These are phyloP conservation scores for Aptenodytes patagonicus DNA, from an alignment of 2,113 vertebrate species.

Conservation along the genomic window DNA sequence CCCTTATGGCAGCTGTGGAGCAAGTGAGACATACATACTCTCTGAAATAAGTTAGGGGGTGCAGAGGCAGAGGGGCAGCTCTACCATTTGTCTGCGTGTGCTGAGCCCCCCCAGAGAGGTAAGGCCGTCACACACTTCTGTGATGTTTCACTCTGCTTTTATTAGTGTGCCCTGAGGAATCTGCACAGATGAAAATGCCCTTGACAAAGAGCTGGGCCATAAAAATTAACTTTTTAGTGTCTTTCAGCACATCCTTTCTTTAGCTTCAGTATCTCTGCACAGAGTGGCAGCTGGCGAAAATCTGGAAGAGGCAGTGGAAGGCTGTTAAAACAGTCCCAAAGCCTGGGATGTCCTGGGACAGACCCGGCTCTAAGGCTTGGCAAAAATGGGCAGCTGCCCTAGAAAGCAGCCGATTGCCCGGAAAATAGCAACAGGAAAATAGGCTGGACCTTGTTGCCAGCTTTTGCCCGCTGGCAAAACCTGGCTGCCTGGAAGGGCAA, in stretches of 20 bases:
- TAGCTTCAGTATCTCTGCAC: neutral
- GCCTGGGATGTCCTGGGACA: neutral
- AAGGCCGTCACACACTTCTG: neutral
- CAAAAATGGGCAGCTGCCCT: neutral
- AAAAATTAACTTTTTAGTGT: neutral
- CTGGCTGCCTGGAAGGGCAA: neutral
- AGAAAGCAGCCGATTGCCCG: neutral
- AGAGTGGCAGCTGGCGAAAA: neutral
- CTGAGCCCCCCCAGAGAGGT: neutral
- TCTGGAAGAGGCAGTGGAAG: neutral
- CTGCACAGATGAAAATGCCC: neutral
- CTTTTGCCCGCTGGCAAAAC: neutral
- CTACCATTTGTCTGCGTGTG: neutral
- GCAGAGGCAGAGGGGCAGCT: neutral
- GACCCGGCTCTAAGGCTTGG: neutral
- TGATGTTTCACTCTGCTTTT: neutral
- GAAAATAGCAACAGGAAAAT: neutral
- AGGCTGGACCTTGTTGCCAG: neutral
- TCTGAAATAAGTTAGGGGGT: neutral
- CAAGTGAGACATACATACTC: neutral
- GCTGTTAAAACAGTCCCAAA: neutral
- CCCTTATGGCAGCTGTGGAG: neutral
- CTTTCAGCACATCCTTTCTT: neutral
- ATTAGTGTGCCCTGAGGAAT: neutral
- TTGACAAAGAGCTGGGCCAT: neutral